Conservation (phyloP, 1,140 invertebrate species). For the Camponotus pennsylvanicus region DNA sequence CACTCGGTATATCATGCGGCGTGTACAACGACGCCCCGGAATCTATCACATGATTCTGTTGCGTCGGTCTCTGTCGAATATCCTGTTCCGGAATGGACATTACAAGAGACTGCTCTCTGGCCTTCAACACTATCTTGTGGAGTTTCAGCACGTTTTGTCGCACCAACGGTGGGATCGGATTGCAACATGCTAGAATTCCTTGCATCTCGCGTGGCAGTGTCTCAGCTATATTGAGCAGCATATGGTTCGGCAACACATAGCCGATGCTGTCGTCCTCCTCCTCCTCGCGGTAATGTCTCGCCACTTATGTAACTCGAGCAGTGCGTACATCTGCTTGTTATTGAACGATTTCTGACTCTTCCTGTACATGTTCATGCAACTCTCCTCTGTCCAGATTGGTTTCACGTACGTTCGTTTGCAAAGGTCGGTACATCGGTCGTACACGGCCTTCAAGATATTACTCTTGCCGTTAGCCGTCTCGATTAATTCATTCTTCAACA, state of each 20-base stretch:
- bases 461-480: conserved; percentile 89
- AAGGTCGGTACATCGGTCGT: conserved; percentile 90
- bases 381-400: conserved; percentile 90
- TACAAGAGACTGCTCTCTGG: conserved; percentile 90
- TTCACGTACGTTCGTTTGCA: conserved; percentile 95
- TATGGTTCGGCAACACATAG: conserved; percentile 98
- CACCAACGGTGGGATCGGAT: conserved; percentile 96
- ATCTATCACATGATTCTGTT: conserved; percentile 85
- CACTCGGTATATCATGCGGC: conserved; percentile 90
- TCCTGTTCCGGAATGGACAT: conserved; percentile 87
- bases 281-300: conserved; percentile 94
- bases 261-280: conserved; percentile 95
- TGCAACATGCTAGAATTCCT: conserved; percentile 97
- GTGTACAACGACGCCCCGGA: conserved; percentile 87
- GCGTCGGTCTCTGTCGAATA: conserved; percentile 83
- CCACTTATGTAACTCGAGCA: conserved; percentile 95
- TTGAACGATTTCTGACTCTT: conserved; percentile 94
- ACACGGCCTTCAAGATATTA: conserved; percentile 91
- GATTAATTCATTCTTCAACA: conserved; percentile 92
- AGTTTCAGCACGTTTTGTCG: conserved; percentile 91
- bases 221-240: conserved; percentile 96
- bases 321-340: conserved; percentile 93
- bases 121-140: conserved; percentile 92
- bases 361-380: conserved; percentile 91
- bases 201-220: conserved; percentile 97